These are phyloP conservation scores for Ceyx melanurus DNA, from an alignment of 2,113 vertebrate species.

Conservation along the genomic window DNA sequence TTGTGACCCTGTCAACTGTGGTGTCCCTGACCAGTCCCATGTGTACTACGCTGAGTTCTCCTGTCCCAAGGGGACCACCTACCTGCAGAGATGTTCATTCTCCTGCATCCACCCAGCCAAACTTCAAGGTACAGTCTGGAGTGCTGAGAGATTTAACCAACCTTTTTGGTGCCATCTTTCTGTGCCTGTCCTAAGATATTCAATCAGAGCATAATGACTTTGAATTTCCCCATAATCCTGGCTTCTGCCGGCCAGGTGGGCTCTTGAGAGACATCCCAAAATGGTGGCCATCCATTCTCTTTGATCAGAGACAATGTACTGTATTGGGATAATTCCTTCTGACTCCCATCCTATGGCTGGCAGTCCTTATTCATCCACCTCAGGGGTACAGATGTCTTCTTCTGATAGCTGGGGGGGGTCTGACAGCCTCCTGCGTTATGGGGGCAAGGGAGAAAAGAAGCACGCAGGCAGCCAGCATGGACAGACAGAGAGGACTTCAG, in stretches of 20 bases:
- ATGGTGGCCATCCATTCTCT: background rate
- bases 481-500: background rate
- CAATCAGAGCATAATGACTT: background rate
- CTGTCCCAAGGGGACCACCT: constrained; percentile 85
- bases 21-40: constrained; percentile 81
- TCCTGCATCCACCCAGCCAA: constrained; percentile 92
- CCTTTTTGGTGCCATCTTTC: background rate
- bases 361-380: background rate
- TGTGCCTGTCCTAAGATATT: background rate
- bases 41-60: constrained; percentile 89
- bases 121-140: constrained; percentile 84
- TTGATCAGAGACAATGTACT: background rate
- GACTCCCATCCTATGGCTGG: background rate
- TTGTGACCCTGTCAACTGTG: constrained; percentile 86
- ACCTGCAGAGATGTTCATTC: constrained; percentile 86
- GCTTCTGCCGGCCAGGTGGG: background rate
- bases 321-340: background rate
- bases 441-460: background rate
- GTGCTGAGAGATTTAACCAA: background rate
- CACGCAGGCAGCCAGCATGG: background rate
- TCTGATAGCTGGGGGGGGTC: background rate
- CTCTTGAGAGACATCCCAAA: background rate
- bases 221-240: background rate
- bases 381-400: background rate
- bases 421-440: background rate